phyloP scores from a whole-genome alignment of 2,797 vertebrate species.

The Cheirogaleus major region DNA sequence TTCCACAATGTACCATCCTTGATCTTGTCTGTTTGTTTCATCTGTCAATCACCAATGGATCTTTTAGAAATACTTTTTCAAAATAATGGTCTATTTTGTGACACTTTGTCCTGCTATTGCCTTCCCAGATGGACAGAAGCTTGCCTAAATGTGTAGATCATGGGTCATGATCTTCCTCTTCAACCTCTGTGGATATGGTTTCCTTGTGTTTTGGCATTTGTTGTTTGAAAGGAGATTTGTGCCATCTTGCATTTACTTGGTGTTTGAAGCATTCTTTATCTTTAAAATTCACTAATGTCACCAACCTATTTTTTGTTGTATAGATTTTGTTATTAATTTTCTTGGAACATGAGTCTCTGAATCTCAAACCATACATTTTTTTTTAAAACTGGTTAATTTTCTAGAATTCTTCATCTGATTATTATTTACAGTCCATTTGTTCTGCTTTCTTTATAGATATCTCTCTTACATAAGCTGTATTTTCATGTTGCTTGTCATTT shows the following conservation, averaged over 20 bases:
- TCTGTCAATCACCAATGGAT: not conserved
- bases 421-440: not conserved
- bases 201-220: not conserved
- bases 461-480: not conserved
- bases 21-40: not conserved
- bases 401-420: not conserved
- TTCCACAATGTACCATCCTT: not conserved
- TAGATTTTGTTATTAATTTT: not conserved
- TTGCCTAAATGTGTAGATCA: not conserved
- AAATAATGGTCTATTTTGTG: not conserved
- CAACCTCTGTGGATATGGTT: not conserved
- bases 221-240: not conserved
- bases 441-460: not conserved
- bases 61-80: not conserved
- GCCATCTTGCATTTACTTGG: not conserved
- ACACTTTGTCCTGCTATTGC: not conserved
- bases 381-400: not conserved
- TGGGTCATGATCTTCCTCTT: not conserved
- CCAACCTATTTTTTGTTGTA: not conserved
- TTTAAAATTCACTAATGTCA: not conserved
- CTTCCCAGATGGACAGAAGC: not conserved
- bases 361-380: not conserved
- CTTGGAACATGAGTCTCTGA: not conserved
- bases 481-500: not conserved
- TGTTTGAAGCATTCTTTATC: not conserved